Evolutionary conservation across 2,797 vertebrate genomes (phyloP), one percentile per base, ranked within the genome.

Genomic region (Alfaro cultratus): DNA sequence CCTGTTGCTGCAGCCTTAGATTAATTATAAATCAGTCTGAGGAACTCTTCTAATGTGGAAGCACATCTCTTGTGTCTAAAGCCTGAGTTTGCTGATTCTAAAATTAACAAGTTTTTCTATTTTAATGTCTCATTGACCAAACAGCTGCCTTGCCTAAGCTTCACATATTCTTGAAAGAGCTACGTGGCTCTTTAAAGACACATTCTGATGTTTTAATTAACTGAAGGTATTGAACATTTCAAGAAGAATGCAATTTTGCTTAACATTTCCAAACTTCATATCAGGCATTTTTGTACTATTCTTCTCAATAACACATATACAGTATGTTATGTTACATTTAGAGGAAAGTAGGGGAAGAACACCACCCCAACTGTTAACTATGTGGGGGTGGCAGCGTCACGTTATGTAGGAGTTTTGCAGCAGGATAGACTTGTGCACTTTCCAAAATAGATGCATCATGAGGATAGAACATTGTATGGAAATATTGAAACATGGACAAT

Each of bases 41-140:
- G 64, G 41, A 71, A 67, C 78, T 73, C 39, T 73, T 41, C 81
- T 89, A 26, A 82, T 87, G 84, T 78, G 73, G 77, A 73, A 78
- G 31, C 31, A 74, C 46, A 29, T 80, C 73, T 87, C 75, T 39
- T 71, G 62, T 81, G 39, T 78, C 75, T 82, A 79, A 74, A 79
- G 21, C 78, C 45, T 31, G 91, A 94, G 82, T 91, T 97, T 21
- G 18, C 11, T 75, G 76, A 67, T 70, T 39, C 60, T 86, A 76
- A 81, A 83, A 85, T 83, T 9, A 83, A 80, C 67, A 81, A 51
- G 73, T 78, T 85, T 71, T 75, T 87, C 78, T 85, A 77, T 86
- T 88, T 88, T 77, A 82, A 85, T 87, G 62, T 36, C 51, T 31
- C 36, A 64, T 74, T 74, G 53, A 74, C 83, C 26, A 79, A 73